Base-by-base conservation (phyloP, 2,797 vertebrate species). In the Loriculus beryllinus region DNA sequence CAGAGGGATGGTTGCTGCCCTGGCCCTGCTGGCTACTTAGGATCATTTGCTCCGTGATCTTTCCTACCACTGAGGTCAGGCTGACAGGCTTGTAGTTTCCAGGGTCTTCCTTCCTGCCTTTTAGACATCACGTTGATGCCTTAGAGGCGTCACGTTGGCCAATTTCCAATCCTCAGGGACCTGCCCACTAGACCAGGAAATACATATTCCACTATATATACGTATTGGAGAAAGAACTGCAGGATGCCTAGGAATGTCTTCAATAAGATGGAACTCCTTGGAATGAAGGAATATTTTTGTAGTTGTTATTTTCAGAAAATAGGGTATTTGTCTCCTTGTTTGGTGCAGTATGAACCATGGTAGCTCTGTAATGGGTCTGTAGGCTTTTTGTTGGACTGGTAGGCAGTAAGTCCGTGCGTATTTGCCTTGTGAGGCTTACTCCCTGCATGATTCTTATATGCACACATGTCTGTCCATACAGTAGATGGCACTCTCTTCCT, bases 401-500 rank as follows among this genome's bases (percentile, higher is more conserved):
- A 45, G 56, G 59, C 80, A 92, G 39, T 67, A 92, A 65, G 76
- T 81, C 28, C 1, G 0, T 17, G 13, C 1, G 0, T 52, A 2
- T 82, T 79, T 81, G 70, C 64, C 1, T 1, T 28, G 23, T 4
- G n/a, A 75, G 37, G 14, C 60, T 88, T 65, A 28, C 45, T 84
- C 45, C n/a, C 40, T 48, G 29, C 21, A 17, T 10, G 29, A 84
- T 72, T 56, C 62, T 60, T 63, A 4, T 20, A 31, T 5, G n/a
- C 19, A 25, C 2, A 1, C 25, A 2, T 28, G 43, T 14, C 29
- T 94, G 16, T 83, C 35, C 29, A 7, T 86, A 28, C 91, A 54
- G 89, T 40, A 96, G 95, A 45, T 97, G 96, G 92, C 87, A 82
- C 77, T 84, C 91, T 92, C 21, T 86, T 79, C 64, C 70, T 90